Conservation (phyloP, 2,888 invertebrate species). For the Drosophila vallismaia region DNA sequence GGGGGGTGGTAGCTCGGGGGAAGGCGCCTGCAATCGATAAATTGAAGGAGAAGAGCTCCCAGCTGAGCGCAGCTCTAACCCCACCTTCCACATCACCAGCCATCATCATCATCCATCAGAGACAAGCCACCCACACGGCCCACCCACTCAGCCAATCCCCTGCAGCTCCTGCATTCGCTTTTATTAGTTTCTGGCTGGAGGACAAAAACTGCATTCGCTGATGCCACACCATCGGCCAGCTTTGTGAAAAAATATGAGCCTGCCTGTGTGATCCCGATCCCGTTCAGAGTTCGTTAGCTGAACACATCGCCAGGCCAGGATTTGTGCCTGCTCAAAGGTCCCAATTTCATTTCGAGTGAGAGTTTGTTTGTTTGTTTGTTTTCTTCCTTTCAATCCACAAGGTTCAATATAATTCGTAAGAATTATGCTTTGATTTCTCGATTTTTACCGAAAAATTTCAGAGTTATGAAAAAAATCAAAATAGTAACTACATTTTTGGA, state of each 20-base stretch:
- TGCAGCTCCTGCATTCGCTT: conserved; percentile 19
- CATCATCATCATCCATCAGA: conserved; percentile 28
- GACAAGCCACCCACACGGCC: conserved; percentile 1
- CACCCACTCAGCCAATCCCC: not conserved
- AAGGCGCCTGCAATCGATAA: conserved; percentile 35
- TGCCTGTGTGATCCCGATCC: conserved; percentile 31
- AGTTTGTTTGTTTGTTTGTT: not conserved
- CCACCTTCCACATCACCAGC: not conserved
- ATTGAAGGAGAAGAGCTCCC: conserved; percentile 30
- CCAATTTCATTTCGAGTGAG: not conserved
- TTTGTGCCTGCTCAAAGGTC: conserved; percentile 39
- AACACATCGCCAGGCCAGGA: conserved; percentile 44
- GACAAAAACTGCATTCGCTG: conserved; percentile 60
- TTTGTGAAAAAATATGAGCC: conserved; percentile 61
- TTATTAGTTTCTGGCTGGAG: conserved; percentile 49
- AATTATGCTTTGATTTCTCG: not conserved
- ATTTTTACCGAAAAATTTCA: not conserved
- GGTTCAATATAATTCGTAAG: not conserved
- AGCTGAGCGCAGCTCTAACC: conserved; percentile 19
- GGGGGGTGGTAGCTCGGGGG: conserved; percentile 7
- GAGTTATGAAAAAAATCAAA: too few species aligned
- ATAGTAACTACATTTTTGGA: too few species aligned
- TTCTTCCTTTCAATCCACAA: not conserved
- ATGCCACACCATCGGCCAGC: conserved; percentile 22
- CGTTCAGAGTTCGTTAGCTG: conserved; percentile 46